phyloP scores from a whole-genome alignment of 37 sponge, comb jelly and placozoan genomes.

The Chondrosia reniformis region DNA sequence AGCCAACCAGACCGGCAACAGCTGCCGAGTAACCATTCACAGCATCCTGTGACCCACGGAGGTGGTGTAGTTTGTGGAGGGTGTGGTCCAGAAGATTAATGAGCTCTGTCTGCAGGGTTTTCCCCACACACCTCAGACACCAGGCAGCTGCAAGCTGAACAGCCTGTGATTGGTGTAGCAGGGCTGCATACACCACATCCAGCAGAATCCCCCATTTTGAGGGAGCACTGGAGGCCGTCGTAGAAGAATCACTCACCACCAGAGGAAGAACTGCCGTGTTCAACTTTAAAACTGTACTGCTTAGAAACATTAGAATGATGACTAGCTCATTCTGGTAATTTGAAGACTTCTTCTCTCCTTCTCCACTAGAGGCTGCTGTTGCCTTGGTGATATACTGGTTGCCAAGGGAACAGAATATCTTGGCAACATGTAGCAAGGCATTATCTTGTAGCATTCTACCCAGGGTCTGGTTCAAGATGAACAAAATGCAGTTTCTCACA shows the following conservation, averaged over 20 bases:
- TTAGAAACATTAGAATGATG: slow-evolving; percentile 58
- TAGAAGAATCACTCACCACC: slow-evolving; percentile 7
- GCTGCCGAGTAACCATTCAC: slow-evolving; percentile 75
- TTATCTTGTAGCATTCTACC: slow-evolving; percentile 80
- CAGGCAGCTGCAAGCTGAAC: slow-evolving; percentile 80
- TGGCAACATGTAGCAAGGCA: slow-evolving; percentile 79
- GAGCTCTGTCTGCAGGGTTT: slow-evolving; percentile 88
- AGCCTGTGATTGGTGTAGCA: slow-evolving; percentile 55
- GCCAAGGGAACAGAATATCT: slow-evolving; percentile 63
- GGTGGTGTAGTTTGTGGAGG: slow-evolving; percentile 36
- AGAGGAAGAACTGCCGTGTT: slow-evolving; percentile 79
- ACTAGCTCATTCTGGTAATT: slow-evolving; percentile 64
- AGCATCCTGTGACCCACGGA: slow-evolving; percentile 29
- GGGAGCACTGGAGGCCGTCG: slow-evolving; percentile 20
- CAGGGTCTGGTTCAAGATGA: slow-evolving; percentile 71
- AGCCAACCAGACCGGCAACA: slow-evolving; percentile 83
- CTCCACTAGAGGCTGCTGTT: neutral
- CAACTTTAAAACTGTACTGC: slow-evolving; percentile 57
- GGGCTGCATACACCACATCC: slow-evolving; percentile 51
- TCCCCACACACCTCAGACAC: slow-evolving; percentile 80
- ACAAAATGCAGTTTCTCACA: slow-evolving; percentile 85
- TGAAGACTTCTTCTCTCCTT: neutral
- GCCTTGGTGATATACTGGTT: slow-evolving; percentile 16
- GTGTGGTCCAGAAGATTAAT: slow-evolving; percentile 64
- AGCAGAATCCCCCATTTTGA: slow-evolving; percentile 35